phyloP scores from a whole-genome alignment of 2,888 invertebrate species.

The Andrena praecox region DNA sequence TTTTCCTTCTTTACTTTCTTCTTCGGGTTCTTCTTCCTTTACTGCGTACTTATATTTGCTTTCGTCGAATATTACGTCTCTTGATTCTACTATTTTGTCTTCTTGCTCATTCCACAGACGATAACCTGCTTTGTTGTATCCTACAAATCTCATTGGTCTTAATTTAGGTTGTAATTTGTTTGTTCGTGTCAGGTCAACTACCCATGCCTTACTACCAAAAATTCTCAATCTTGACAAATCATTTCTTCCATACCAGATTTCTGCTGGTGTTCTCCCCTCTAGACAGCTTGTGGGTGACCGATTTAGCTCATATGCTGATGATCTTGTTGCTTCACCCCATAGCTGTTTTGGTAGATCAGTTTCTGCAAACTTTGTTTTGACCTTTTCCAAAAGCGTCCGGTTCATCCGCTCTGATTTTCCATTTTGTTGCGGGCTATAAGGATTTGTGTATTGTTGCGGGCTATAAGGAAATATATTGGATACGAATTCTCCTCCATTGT shows the following conservation, averaged over 20 bases:
- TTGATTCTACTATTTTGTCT: background rate
- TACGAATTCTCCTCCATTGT: background rate
- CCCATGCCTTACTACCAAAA: background rate
- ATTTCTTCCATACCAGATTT: background rate
- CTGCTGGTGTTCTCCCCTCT: background rate
- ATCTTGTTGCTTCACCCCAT: background rate
- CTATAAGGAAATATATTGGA: background rate
- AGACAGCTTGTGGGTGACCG: background rate
- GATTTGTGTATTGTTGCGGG: background rate
- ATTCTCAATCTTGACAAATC: background rate
- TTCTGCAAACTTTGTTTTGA: background rate
- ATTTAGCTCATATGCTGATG: constrained; percentile 6
- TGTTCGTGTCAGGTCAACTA: background rate
- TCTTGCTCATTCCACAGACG: background rate
- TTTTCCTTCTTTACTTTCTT: no score
- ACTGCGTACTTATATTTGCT: background rate
- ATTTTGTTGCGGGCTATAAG: background rate
- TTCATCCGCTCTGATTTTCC: background rate
- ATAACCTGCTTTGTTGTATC: background rate
- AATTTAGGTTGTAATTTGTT: background rate
- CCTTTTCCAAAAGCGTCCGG: constrained; percentile 1
- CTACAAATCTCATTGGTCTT: background rate
- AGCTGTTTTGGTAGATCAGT: background rate
- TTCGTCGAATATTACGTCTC: constrained; percentile 9
- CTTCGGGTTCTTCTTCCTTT: no score